Conservation (phyloP, 2,113 vertebrate genomes). For the Ranitomeya imitator region DNA sequence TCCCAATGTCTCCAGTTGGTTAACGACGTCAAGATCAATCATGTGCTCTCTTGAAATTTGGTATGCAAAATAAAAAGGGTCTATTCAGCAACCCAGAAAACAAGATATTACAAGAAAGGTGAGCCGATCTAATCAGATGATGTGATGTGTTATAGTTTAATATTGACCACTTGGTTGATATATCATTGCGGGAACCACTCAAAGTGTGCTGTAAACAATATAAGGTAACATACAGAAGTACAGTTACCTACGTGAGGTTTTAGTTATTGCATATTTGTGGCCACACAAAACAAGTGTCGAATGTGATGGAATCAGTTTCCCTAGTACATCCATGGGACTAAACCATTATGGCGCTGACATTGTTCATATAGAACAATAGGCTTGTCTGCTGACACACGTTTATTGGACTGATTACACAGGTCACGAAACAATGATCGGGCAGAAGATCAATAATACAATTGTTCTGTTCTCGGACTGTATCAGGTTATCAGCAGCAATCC, state of each 20-base stretch:
- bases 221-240: background rate
- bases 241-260: background rate
- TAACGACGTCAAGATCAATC: slow-evolving; percentile 66
- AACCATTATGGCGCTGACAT: no score
- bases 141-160: background rate
- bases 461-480: no score
- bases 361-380: no score
- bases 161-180: background rate
- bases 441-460: no score
- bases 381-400: no score
- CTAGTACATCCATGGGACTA: no score
- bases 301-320: no score
- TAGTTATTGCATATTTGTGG: background rate
- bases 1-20: slow-evolving; percentile 64
- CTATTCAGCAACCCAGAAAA: slow-evolving; percentile 59
- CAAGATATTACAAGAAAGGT: slow-evolving; percentile 18
- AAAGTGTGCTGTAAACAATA: slow-evolving; percentile 1
- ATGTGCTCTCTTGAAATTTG: slow-evolving; percentile 66
- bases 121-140: slow-evolving; percentile 1
- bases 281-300: no score
- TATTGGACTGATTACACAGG: no score
- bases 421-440: no score
- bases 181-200: background rate
- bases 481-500: no score
- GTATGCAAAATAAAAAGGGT: slow-evolving; percentile 67